Evolutionary conservation across 2,113 vertebrate species (phyloP), one percentile per base, ranked within the genome.

Genomic region (Varanus salvator): DNA sequence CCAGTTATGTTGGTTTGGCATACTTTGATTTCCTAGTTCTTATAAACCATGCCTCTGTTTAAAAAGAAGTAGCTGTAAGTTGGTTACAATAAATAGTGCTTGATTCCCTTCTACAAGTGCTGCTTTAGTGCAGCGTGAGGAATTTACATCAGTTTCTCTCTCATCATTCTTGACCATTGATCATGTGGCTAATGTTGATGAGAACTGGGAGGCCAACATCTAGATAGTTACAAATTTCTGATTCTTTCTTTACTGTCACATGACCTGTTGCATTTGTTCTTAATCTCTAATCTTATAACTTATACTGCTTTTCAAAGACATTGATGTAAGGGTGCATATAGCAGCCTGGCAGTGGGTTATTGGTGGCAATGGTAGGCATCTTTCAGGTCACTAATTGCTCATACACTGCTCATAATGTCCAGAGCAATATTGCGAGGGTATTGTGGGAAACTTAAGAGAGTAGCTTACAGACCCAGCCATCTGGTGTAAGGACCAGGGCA

Each of bases 11-110:
- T 93, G 66, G 75, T 91, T 85, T 95, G 87, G 81, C 89, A 94
- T 92, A 91, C 86, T 83, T 83, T 92, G 84, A 78, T 68, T 85
- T 88, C 52, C n/a, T 85, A 80, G 76, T 81, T 90, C 93, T 93
- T 90, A 83, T 69, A 92, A 90, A 75, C 68, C 69, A 64, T 74
- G 48, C 89, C 85, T 75, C 85, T 60, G 57, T 80, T 9, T 44
- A 14, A 5, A 0, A 54, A 87, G 25, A 31, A 34, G 71, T 48
- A 3, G 54, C 64, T 0, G 74, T 84, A 9, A 80, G 38, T 83
- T 21, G 11, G 91, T 44, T 89, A 93, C 94, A 93, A 90, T 64
- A 88, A 66, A 92, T 77, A 52, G 72, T 96, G 90, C 92, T 94
- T 83, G 92, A 80, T 60, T 93, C 80, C 0, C 85, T 91, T 91